A percentile compares a stretch with the other conserved stretches of the same genome.
phyloP scores from a whole-genome alignment of 1,140 invertebrate genomes.

The Argopecten irradians region DNA sequence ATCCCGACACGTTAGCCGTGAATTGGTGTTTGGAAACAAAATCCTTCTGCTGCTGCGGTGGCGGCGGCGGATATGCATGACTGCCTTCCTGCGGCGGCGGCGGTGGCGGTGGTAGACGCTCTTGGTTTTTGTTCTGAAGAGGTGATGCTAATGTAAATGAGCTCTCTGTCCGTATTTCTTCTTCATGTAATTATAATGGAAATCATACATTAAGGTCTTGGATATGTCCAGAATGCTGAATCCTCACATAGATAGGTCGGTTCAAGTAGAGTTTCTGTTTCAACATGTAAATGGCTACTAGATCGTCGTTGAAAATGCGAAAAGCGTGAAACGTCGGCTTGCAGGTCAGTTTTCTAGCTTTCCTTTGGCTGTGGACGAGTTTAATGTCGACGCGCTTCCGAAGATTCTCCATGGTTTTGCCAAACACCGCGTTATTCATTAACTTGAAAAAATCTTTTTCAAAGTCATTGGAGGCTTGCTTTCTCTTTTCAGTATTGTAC shows the following conservation, averaged over 20 bases:
- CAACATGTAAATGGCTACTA: too few species aligned
- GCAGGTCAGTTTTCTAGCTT: too few species aligned
- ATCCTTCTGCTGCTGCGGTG: too few species aligned
- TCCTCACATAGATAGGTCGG: constrained; percentile 47
- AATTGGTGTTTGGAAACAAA: too few species aligned
- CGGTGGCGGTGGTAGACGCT: neutral
- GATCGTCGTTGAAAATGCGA: too few species aligned
- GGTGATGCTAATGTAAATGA: constrained; percentile 48
- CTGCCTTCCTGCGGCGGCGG: neutral
- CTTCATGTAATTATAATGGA: constrained; percentile 69
- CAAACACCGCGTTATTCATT: too few species aligned
- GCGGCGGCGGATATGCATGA: neutral
- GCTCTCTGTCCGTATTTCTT: constrained; percentile 66
- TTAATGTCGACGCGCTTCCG: too few species aligned
- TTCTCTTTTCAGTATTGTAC: constrained; percentile 28
- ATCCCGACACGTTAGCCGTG: too few species aligned
- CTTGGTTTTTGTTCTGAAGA: constrained; percentile 35
- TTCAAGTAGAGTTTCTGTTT: constrained; percentile 57
- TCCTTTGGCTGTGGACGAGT: too few species aligned
- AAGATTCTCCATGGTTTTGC: too few species aligned
- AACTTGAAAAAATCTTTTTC: too few species aligned
- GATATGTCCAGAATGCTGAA: constrained; percentile 59
- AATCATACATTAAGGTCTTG: constrained; percentile 67
- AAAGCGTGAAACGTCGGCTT: too few species aligned
- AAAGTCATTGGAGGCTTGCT: constrained; percentile 60